Base-by-base conservation (phyloP, 2,888 invertebrate species). In the Trilocha varians region DNA sequence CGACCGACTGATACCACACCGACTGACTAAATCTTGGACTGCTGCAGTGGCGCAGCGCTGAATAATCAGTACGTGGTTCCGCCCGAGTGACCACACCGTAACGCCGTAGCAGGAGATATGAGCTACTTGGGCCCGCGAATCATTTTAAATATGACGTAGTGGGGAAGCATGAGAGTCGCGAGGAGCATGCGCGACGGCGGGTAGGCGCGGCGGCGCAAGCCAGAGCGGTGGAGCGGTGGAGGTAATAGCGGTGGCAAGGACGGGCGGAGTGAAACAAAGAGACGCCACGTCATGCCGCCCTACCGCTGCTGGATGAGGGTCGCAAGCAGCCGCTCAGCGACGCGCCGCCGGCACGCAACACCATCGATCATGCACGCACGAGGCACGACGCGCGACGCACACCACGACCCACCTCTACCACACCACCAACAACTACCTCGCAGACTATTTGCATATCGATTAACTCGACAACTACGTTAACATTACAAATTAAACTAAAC, bases 321-420 rank as follows among this genome's bases (percentile, higher is more conserved):
- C 63, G 57, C 50, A 45, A 57, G 50, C 52, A 59, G 53, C 53
- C 59, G 59, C 58, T 55, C 67, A 66, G 62, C 65, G 67, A 66
- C 66, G 63, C 65, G 60, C 57, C 61, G 56, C 40, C 42, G 41
- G 40, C 70, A 77, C 78, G 78, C 77, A 68, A 74, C 54, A 65
- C 60, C 74, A 78, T 75, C 74, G 72, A 75, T 76, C 75, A 75
- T 64, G 56, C 79, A 80, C 77, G 79, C 78, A 74, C 67, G 52
- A 51, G 51, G 46, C n/a, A n/a, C n/a, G n/a, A n/a, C n/a, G n/a
- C n/a, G n/a, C n/a, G n/a, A n/a, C n/a, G n/a, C n/a, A n/a, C n/a
- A n/a, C n/a, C n/a, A n/a, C n/a, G n/a, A n/a, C 46, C 65, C 65
- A 70, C 67, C 65, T 65, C 70, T 65, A 67, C 60, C 64, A 66